Percentiles rank a stretch among this genome's conserved stretches.
Evolutionary conservation across 2,888 invertebrate species (phyloP).

Genomic region (Sinelater perroti): DNA sequence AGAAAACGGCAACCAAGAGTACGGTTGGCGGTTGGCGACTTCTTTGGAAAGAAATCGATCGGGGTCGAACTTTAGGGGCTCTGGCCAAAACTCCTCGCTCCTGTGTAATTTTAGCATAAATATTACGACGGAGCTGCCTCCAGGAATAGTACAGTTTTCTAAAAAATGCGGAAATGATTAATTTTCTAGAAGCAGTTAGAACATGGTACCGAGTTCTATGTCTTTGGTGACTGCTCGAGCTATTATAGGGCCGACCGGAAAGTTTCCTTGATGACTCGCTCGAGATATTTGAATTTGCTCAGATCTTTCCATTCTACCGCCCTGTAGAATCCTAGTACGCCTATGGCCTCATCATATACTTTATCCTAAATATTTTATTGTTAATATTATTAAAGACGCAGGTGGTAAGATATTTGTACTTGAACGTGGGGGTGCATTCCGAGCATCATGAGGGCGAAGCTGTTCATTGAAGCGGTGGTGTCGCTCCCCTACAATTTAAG

Average conservation of each 20-base stretch:
- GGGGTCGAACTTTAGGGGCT: slow-evolving; percentile 25
- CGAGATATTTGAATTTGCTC: not conserved
- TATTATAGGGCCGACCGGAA: not conserved
- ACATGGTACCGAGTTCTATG: not conserved
- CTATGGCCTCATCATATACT: not conserved
- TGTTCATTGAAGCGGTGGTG: not conserved
- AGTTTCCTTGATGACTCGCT: not conserved
- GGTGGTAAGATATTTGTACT: not conserved
- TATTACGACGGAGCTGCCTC: slow-evolving; percentile 11
- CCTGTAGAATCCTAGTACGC: not conserved
- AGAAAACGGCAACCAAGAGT: slow-evolving; percentile 25
- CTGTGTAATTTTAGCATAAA: slow-evolving; percentile 10
- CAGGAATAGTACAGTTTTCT: slow-evolving; percentile 10
- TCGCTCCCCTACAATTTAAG: not conserved
- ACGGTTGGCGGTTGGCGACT: slow-evolving; percentile 23
- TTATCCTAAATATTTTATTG: not conserved
- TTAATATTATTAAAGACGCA: not conserved
- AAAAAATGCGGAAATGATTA: no score
- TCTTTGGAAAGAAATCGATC: slow-evolving; percentile 23
- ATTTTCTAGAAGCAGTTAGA: not conserved
- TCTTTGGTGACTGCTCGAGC: not conserved
- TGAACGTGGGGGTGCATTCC: not conserved
- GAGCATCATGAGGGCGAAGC: not conserved
- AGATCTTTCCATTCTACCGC: not conserved
- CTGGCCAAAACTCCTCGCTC: slow-evolving; percentile 15